These are phyloP conservation scores for Pristionchus maxplancki DNA, from an alignment of 2,888 invertebrate species.

Conservation along the genomic window DNA sequence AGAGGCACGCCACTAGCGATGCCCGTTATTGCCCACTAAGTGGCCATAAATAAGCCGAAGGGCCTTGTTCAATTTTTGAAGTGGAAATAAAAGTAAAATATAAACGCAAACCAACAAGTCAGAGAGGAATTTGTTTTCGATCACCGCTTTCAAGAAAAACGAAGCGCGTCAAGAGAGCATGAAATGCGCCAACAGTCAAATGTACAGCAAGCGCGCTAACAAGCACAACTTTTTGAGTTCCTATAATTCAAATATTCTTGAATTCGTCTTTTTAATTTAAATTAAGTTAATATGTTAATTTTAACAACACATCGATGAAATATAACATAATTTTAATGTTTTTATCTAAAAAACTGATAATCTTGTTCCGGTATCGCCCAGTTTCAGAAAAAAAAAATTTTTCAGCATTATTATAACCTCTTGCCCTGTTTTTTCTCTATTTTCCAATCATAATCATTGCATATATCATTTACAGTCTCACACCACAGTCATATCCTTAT, in stretches of 20 bases:
- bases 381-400: too few relatives aligned
- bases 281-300: too few relatives aligned
- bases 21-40: background rate
- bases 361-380: too few relatives aligned
- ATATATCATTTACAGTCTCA: too few relatives aligned
- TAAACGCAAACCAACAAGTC: background rate
- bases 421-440: too few relatives aligned
- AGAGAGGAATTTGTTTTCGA: slow-evolving; percentile 15
- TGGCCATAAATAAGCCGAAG: too few relatives aligned
- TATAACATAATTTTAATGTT: background rate
- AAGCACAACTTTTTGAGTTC: background rate
- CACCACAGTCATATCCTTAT: too few relatives aligned
- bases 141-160: background rate
- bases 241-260: background rate
- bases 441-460: too few relatives aligned
- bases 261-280: background rate
- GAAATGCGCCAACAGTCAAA: background rate
- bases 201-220: background rate
- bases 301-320: too few relatives aligned
- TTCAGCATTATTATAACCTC: too few relatives aligned
- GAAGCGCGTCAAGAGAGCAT: background rate
- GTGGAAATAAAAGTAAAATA: background rate
- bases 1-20: background rate
- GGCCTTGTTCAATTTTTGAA: background rate
- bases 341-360: background rate